Evolutionary conservation across 1,140 invertebrate genomes (phyloP).

Genomic region (Microplitis mediator): DNA sequence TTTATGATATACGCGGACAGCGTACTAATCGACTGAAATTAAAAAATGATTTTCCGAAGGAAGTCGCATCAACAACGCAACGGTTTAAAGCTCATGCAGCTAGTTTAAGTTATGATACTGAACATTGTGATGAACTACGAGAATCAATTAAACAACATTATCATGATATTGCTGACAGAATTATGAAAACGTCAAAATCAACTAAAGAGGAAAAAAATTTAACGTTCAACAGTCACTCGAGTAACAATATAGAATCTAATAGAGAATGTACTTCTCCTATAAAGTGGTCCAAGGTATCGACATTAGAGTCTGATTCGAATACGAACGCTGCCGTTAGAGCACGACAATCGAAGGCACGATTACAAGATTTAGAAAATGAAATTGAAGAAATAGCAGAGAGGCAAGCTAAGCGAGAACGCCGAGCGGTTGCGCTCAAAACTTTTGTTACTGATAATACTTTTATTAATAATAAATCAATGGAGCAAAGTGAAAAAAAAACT

Average conservation of each 20-base stretch:
- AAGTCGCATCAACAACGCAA: constrained; percentile 47
- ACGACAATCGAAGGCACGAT: constrained; percentile 53
- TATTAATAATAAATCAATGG: constrained; percentile 29
- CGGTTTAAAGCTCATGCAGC: constrained; percentile 47
- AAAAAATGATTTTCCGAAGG: constrained; percentile 52
- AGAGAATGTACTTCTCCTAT: constrained; percentile 54
- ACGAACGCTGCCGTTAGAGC: constrained; percentile 52
- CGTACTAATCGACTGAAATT: constrained; percentile 45
- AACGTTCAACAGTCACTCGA: constrained; percentile 48
- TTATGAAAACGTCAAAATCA: constrained; percentile 30
- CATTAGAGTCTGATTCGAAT: constrained; percentile 36
- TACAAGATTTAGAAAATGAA: constrained; percentile 60
- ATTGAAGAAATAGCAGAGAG: constrained; percentile 61
- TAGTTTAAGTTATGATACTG: constrained; percentile 36
- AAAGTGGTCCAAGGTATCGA: constrained; percentile 52
- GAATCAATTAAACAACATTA: constrained; percentile 16
- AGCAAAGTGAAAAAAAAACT: constrained; percentile 32
- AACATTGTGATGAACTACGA: constrained; percentile 25
- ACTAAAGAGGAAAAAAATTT: constrained; percentile 45
- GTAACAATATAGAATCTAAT: constrained; percentile 57
- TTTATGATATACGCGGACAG: constrained; percentile 58
- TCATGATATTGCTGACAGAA: constrained; percentile 27
- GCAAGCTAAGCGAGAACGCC: constrained; percentile 57
- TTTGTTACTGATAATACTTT: constrained; percentile 53
- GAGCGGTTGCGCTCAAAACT: constrained; percentile 54